Conservation (phyloP, 1,140 invertebrate genomes). For the Bombus affinis region DNA sequence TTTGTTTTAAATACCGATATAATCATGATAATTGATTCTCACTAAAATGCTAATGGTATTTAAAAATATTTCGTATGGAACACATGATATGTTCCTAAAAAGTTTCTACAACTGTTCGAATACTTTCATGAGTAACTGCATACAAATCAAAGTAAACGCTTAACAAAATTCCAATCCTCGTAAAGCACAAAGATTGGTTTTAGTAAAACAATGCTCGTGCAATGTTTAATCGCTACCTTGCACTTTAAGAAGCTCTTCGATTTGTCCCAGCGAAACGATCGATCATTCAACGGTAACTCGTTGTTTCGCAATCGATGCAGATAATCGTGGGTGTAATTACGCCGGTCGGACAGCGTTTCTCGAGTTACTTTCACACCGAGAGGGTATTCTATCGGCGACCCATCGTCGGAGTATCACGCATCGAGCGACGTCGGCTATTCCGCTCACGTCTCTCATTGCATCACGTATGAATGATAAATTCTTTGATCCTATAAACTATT, state of each 20-base stretch:
- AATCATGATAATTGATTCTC: no score
- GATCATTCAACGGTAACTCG: slow-evolving; percentile 31
- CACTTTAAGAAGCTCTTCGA: slow-evolving; percentile 20
- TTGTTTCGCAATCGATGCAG: slow-evolving; percentile 24
- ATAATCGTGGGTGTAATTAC: slow-evolving; percentile 46
- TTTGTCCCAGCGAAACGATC: slow-evolving; percentile 20
- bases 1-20: no score
- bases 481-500: slow-evolving; percentile 36
- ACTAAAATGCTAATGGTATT: no score
- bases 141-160: background rate
- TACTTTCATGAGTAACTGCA: background rate
- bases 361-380: slow-evolving; percentile 33
- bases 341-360: slow-evolving; percentile 10
- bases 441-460: slow-evolving; percentile 6
- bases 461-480: slow-evolving; percentile 39
- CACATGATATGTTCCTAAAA: background rate
- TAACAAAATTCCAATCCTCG: background rate
- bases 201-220: background rate
- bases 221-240: slow-evolving; percentile 26
- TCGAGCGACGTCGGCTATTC: slow-evolving; percentile 8
- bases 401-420: slow-evolving; percentile 10
- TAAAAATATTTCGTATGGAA: no score
- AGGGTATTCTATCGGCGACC: slow-evolving; percentile 15
- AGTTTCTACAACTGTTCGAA: background rate
- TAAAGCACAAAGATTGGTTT: background rate